Evolutionary conservation across 2,888 invertebrate genomes (phyloP).

Genomic region (Amblyjoppa fuscipennis): DNA sequence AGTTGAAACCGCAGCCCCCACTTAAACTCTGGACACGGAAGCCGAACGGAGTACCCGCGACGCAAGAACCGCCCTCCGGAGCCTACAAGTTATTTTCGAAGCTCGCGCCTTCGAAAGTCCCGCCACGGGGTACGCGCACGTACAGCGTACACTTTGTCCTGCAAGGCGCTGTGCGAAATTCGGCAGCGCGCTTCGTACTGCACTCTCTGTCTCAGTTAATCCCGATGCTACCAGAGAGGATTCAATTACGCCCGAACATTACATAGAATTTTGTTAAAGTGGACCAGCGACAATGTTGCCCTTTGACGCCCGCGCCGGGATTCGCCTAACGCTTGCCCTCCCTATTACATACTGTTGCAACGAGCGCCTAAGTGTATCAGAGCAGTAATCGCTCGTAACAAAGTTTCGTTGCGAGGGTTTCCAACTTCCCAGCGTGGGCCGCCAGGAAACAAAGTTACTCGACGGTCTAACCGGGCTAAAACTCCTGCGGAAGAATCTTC

Average conservation of each 20-base stretch:
- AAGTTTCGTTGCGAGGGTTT: slow-evolving; percentile 53
- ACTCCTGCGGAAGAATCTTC: slow-evolving; percentile 20
- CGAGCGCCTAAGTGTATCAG: slow-evolving; percentile 5
- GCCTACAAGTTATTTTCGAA: slow-evolving; percentile 47
- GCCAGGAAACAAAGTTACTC: slow-evolving; percentile 46
- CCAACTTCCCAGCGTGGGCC: slow-evolving; percentile 44
- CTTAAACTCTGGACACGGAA: slow-evolving; percentile 64
- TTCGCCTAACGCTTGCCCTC: no score
- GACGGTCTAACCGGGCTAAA: slow-evolving; percentile 57
- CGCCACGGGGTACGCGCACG: slow-evolving; percentile 41
- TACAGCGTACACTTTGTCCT: background rate
- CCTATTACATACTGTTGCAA: no score
- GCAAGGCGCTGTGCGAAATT: background rate
- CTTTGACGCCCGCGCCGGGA: background rate
- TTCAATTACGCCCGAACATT: slow-evolving; percentile 40
- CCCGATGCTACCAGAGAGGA: slow-evolving; percentile 8
- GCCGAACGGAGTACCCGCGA: slow-evolving; percentile 31
- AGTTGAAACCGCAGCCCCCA: slow-evolving; percentile 68
- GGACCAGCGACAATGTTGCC: background rate
- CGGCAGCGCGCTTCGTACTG: background rate
- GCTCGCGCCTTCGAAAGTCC: slow-evolving; percentile 38
- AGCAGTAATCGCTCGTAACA: slow-evolving; percentile 60
- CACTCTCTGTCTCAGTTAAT: slow-evolving; percentile 15
- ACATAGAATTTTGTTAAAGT: slow-evolving; percentile 36
- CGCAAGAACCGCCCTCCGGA: slow-evolving; percentile 45